phyloP scores from a whole-genome alignment of 2,888 invertebrate genomes.

The Pyrocoelia pectoralis region DNA sequence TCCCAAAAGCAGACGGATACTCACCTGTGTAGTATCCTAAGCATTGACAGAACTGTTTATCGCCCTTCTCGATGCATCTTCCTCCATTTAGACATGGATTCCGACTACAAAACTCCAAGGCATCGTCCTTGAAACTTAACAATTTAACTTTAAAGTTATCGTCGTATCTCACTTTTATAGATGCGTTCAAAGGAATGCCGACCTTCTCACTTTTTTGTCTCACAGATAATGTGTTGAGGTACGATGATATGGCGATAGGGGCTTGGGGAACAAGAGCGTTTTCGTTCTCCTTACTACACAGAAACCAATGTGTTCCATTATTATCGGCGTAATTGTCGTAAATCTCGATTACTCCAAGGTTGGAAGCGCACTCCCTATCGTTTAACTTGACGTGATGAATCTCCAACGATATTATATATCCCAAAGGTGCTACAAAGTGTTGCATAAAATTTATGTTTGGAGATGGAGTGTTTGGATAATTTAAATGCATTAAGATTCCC shows the following conservation, averaged over 20 bases:
- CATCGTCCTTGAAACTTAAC: slow-evolving; percentile 66
- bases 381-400: slow-evolving; percentile 61
- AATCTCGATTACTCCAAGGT: slow-evolving; percentile 53
- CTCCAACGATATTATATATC: slow-evolving; percentile 63
- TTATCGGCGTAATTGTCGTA: slow-evolving; percentile 75
- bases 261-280: slow-evolving; percentile 53
- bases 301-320: slow-evolving; percentile 74
- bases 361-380: slow-evolving; percentile 51
- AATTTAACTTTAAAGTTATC: slow-evolving; percentile 71
- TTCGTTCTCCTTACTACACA: slow-evolving; percentile 62
- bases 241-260: slow-evolving; percentile 71
- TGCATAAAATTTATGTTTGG: slow-evolving; percentile 64
- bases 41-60: slow-evolving; percentile 73
- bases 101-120: slow-evolving; percentile 73
- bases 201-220: slow-evolving; percentile 61
- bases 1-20: not conserved
- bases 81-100: slow-evolving; percentile 79
- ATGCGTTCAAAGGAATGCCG: slow-evolving; percentile 68
- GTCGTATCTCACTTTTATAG: slow-evolving; percentile 70
- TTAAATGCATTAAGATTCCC: slow-evolving; percentile 65
- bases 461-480: slow-evolving; percentile 66
- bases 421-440: slow-evolving; percentile 66
- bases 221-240: slow-evolving; percentile 71
- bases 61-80: slow-evolving; percentile 68
- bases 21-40: slow-evolving; percentile 76